Evolutionary conservation across 1,140 invertebrate species (phyloP).

Genomic region (Trachelipus rathkii): DNA sequence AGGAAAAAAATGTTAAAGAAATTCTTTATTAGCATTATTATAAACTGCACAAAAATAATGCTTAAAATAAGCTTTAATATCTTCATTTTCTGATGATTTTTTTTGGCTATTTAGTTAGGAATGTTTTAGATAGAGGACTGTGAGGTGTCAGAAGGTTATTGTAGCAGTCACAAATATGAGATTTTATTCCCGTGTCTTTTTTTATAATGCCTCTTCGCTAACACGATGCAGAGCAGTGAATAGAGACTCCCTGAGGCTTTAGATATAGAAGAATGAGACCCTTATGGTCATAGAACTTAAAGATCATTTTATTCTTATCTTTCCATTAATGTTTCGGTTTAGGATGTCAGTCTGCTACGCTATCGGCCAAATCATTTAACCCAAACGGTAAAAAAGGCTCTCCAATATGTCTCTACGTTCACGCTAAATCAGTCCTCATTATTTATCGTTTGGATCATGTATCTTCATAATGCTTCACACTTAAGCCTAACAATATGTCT

Average conservation of each 20-base stretch:
- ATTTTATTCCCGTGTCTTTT: not conserved
- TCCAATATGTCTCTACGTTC: not conserved
- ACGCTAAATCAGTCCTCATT: slow-evolving; percentile 8
- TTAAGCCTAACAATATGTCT: not conserved
- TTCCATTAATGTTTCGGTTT: not conserved
- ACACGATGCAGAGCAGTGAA: not conserved
- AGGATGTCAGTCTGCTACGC: slow-evolving; percentile 6
- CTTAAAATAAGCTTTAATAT: no score
- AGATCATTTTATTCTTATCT: not conserved
- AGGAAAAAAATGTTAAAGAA: not conserved
- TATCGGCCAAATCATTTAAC: slow-evolving; percentile 10
- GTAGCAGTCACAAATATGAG: slow-evolving; percentile 5
- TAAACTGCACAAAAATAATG: not conserved
- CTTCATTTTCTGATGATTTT: no score
- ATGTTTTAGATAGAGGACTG: not conserved
- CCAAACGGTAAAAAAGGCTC: slow-evolving; percentile 3
- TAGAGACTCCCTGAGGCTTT: not conserved
- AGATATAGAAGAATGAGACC: not conserved
- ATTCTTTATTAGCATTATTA: not conserved
- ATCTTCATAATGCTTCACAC: not conserved
- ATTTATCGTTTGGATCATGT: not conserved
- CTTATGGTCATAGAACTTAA: not conserved
- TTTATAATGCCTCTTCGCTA: not conserved
- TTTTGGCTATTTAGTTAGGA: not conserved
- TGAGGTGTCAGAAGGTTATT: slow-evolving; percentile 4